phyloP scores from a whole-genome alignment of 2,797 vertebrate genomes.

The Clarias platycephalus region DNA sequence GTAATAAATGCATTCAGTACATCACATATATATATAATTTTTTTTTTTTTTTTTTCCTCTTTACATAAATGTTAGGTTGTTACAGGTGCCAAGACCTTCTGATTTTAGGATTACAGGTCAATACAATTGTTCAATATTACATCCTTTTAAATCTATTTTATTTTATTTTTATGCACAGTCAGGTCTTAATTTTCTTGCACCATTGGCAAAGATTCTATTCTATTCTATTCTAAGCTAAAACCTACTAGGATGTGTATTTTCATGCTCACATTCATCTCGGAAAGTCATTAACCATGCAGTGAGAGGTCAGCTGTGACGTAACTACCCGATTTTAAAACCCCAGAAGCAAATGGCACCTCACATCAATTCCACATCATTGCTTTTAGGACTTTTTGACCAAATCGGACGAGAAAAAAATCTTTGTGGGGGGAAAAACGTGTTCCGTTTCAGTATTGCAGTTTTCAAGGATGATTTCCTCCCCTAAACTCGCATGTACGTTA shows the following conservation, averaged over 20 bases:
- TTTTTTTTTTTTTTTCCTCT: too few species aligned
- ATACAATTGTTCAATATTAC: too few species aligned
- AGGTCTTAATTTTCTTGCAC: too few species aligned
- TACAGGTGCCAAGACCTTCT: too few species aligned
- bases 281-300: constrained; percentile 21
- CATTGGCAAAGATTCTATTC: too few species aligned
- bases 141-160: too few species aligned
- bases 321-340: constrained; percentile 3
- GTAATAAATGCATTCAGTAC: too few species aligned
- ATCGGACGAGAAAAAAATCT: background rate
- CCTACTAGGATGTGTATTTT: background rate
- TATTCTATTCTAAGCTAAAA: background rate
- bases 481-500: background rate
- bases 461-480: background rate
- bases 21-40: too few species aligned
- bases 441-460: background rate
- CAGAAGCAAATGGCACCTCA: constrained; percentile 1
- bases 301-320: background rate
- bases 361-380: background rate
- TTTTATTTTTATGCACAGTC: too few species aligned
- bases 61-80: too few species aligned
- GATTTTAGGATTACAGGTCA: too few species aligned
- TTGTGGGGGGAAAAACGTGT: background rate
- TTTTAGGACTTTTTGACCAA: background rate
- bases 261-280: background rate